Base-by-base conservation (phyloP, 1,140 invertebrate species). In the Heliothis subflexa region DNA sequence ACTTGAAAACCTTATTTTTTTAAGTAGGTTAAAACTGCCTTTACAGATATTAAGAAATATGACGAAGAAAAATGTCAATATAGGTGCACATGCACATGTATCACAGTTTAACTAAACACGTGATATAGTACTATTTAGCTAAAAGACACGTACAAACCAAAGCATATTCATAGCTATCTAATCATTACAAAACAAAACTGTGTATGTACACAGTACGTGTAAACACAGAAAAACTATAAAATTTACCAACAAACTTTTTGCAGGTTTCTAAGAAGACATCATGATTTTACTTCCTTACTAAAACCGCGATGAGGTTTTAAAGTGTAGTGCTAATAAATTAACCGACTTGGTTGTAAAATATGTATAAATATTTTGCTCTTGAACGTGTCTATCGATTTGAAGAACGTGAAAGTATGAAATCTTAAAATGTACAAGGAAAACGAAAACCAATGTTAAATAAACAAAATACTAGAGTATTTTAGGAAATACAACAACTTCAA, bases 361-460 rank as follows among this genome's bases (percentile, higher is more conserved):
- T 28, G 72, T 50, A 50, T 75, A 75, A 75, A 75, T 75, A 75
- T 64, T 62, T 75, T 62, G 57, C 28, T 68, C 40, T 68, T n/a
- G 4, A 18, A 52, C 25, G 7, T 25, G 5, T 52, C 2, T 68
- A 52, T 52, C 13, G 47, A 70, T 70, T 50, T 70, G 66, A 49
- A 40, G 66, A 52, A 28, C 28, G 47, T 7, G 21, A 28, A 21
- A 16, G 10, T 12, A 11, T 11, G 16, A 64, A n/a, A 45, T 64
- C 33, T 64, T 33, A 64, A 16, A 64, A 64, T 0, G 14, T 12
- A 16, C 16, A 45, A 66, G 40, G n/a, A 66, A 66, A 47, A 70
- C 66, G 11, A 70, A 13, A n/a, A 61, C 13, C 18, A 25, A 40
- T 40, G 33, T 40, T 9, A 40, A 40, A 9, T 40, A 40, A 40